A percentile compares a stretch with the other conserved stretches of the same genome.
These are phyloP conservation scores for Hirtodrosophila histrioides DNA, from an alignment of 2,888 invertebrate genomes.

Conservation along the genomic window DNA sequence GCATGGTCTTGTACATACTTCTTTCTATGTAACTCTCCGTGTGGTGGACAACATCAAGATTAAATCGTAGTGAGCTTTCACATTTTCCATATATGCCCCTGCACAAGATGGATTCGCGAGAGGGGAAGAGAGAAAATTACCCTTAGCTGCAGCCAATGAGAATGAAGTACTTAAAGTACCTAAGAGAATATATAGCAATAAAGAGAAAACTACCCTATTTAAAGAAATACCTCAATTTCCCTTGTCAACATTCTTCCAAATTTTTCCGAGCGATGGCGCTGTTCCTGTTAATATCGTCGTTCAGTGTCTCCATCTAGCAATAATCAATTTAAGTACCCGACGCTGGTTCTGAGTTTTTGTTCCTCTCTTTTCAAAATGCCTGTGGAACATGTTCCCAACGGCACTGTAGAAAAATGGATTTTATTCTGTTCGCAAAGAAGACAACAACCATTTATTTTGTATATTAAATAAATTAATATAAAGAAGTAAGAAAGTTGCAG, in stretches of 20 bases:
- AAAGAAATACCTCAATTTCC: not conserved
- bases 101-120: too few relatives aligned
- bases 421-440: too few relatives aligned
- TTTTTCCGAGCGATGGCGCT: slow-evolving; percentile 13
- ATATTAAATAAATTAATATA: too few relatives aligned
- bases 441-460: too few relatives aligned
- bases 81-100: not conserved
- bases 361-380: too few relatives aligned
- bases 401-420: too few relatives aligned
- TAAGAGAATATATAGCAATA: slow-evolving; percentile 1
- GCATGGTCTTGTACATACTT: not conserved
- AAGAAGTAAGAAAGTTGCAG: too few relatives aligned
- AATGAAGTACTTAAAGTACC: not conserved
- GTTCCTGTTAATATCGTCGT: too few relatives aligned
- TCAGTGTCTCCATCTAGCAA: slow-evolving; percentile 16
- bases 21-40: not conserved
- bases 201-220: slow-evolving; percentile 2
- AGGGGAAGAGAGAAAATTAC: slow-evolving; percentile 39
- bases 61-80: slow-evolving; percentile 5
- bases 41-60: not conserved
- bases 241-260: too few relatives aligned
- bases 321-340: not conserved
- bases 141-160: slow-evolving; percentile 17
- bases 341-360: too few relatives aligned
- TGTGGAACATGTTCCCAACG: too few relatives aligned